phyloP scores from a whole-genome alignment of 1,140 invertebrate genomes.

The Carposina sasakii region DNA sequence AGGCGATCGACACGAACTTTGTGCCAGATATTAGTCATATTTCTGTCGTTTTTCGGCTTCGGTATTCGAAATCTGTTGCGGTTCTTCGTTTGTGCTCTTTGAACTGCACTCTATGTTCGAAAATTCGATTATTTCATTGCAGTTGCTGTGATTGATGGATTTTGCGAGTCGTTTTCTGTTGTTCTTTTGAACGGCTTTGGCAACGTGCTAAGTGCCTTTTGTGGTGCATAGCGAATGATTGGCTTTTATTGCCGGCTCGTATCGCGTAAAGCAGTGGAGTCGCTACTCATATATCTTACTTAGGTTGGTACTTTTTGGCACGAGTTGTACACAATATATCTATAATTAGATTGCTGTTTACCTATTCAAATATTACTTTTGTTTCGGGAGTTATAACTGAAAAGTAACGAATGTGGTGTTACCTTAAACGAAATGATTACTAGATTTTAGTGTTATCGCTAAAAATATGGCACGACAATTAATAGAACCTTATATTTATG shows the following conservation, averaged over 20 bases:
- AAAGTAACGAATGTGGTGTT: too few species aligned
- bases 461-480: too few species aligned
- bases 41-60: slow-evolving; percentile 30
- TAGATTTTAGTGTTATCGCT: too few species aligned
- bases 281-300: too few species aligned
- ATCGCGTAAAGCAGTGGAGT: too few species aligned
- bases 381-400: too few species aligned
- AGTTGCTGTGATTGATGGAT: slow-evolving; percentile 64
- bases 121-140: slow-evolving; percentile 65
- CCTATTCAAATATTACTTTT: too few species aligned
- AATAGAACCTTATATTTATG: too few species aligned
- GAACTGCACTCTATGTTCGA: slow-evolving; percentile 55
- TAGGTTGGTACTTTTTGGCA: too few species aligned
- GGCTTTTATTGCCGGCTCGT: slow-evolving; percentile 18
- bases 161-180: slow-evolving; percentile 36
- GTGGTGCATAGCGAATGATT: slow-evolving; percentile 19
- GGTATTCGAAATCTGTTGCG: slow-evolving; percentile 47
- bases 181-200: slow-evolving; percentile 31
- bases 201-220: slow-evolving; percentile 41
- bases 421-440: too few species aligned
- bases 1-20: slow-evolving; percentile 59
- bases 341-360: too few species aligned
- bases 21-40: slow-evolving; percentile 61
- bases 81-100: slow-evolving; percentile 55
- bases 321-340: too few species aligned